Conservation (phyloP, 2,888 invertebrate species). For the Macrophya annulata region DNA sequence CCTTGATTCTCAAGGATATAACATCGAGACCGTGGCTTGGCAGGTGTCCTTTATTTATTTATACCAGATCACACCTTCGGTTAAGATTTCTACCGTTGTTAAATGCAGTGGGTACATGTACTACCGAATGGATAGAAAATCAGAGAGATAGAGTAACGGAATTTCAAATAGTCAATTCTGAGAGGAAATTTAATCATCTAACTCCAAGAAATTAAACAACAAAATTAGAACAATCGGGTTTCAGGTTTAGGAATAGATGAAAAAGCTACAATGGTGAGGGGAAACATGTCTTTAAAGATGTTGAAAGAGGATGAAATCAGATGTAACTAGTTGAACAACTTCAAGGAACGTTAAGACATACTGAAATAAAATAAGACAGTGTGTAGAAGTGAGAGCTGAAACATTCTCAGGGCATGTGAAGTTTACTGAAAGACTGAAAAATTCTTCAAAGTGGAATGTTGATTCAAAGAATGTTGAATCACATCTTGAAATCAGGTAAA, state of each 20-base stretch:
- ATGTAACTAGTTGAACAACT: too few relatives aligned
- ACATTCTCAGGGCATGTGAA: too few relatives aligned
- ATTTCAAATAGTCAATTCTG: background rate
- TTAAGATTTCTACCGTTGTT: slow-evolving; percentile 14
- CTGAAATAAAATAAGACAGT: too few relatives aligned
- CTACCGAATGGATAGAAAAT: background rate
- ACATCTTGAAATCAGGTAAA: too few relatives aligned
- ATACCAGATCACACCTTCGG: slow-evolving; percentile 38
- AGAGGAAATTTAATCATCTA: background rate
- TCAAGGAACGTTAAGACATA: too few relatives aligned
- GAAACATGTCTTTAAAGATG: background rate
- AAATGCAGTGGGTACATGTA: background rate
- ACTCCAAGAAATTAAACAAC: background rate
- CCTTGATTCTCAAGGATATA: background rate
- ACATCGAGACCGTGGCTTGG: slow-evolving; percentile 7
- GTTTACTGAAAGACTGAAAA: too few relatives aligned
- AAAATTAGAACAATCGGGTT: background rate
- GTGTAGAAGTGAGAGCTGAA: too few relatives aligned
- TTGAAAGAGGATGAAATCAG: background rate
- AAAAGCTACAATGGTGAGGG: background rate
- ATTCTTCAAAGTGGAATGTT: too few relatives aligned
- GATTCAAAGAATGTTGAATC: too few relatives aligned
- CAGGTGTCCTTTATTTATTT: slow-evolving; percentile 46
- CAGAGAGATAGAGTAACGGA: background rate
- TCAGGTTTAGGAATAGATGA: background rate